Conservation (phyloP, 2,888 invertebrate species). For the Catocala nupta region DNA sequence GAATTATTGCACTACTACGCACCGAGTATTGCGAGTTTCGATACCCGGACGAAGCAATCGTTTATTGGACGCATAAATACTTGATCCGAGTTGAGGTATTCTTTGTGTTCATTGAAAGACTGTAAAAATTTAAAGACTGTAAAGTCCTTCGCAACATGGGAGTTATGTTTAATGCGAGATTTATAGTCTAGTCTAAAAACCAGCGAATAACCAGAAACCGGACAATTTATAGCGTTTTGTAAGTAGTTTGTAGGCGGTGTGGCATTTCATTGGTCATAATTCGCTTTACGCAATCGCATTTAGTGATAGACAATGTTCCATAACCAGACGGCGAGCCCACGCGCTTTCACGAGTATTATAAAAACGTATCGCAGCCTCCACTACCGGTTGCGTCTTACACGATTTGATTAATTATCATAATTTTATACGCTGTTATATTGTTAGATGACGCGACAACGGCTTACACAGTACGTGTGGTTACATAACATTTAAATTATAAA, state of each 20-base stretch:
- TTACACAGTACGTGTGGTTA: constrained; percentile 34
- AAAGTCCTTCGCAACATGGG: no score
- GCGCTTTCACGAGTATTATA: constrained; percentile 71
- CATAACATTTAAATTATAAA: constrained; percentile 35
- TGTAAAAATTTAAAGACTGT: no score
- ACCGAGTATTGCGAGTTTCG: no score
- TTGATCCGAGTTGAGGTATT: no score
- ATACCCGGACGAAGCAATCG: no score
- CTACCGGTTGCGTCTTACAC: constrained; percentile 56
- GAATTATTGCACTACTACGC: no score
- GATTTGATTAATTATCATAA: constrained; percentile 72
- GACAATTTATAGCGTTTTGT: constrained; percentile 29
- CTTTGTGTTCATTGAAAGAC: no score
- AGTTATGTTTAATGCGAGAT: no score
- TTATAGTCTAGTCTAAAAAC: no score
- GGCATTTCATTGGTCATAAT: constrained; percentile 63
- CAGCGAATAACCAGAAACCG: no score
- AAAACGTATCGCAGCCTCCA: constrained; percentile 33
- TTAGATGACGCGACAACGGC: constrained; percentile 40
- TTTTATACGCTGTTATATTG: constrained; percentile 59
- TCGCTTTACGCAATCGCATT: constrained; percentile 63
- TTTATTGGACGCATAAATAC: no score
- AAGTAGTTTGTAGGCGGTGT: constrained; percentile 41
- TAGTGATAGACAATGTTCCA: constrained; percentile 49
- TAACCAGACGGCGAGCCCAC: constrained; percentile 60